Percentiles rank a stretch among this genome's conserved stretches.
phyloP scores from a whole-genome alignment of 2,797 vertebrate species.

The Threskiornis aethiopicus region DNA sequence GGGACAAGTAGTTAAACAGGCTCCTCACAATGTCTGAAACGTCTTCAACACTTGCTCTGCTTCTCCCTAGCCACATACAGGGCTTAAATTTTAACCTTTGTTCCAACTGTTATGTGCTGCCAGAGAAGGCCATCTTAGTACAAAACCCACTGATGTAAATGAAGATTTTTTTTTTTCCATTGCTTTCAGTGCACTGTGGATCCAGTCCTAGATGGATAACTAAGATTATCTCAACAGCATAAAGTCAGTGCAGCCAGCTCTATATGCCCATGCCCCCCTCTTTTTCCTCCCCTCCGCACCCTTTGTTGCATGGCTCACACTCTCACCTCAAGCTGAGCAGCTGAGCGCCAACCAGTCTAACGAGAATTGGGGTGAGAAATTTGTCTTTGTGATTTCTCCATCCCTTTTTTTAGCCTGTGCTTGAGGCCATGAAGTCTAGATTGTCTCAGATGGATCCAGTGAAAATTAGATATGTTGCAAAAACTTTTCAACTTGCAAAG shows the following conservation, averaged over 20 bases:
- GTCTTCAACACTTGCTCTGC: neutral
- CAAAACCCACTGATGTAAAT: neutral
- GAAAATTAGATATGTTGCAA: neutral
- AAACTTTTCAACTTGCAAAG: neutral
- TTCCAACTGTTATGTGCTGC: neutral
- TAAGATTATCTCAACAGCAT: neutral
- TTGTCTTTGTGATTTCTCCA: neutral
- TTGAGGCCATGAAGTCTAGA: neutral
- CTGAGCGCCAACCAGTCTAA: neutral
- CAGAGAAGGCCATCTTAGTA: neutral
- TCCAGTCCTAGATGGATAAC: constrained; percentile 13
- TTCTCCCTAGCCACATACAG: neutral
- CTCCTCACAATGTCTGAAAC: neutral
- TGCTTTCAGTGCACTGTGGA: constrained; percentile 19
- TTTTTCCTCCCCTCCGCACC: neutral
- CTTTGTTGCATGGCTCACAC: neutral
- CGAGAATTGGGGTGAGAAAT: neutral
- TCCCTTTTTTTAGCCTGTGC: neutral
- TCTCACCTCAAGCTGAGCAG: neutral
- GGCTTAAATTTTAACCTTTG: neutral
- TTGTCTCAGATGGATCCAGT: neutral
- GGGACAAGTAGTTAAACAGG: neutral
- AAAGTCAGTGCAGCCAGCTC: constrained; percentile 42
- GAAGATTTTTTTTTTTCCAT: neutral
- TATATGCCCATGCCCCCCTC: neutral